These are phyloP conservation scores for Deilephila elpenor DNA, from an alignment of 2,888 invertebrate species.

Conservation along the genomic window DNA sequence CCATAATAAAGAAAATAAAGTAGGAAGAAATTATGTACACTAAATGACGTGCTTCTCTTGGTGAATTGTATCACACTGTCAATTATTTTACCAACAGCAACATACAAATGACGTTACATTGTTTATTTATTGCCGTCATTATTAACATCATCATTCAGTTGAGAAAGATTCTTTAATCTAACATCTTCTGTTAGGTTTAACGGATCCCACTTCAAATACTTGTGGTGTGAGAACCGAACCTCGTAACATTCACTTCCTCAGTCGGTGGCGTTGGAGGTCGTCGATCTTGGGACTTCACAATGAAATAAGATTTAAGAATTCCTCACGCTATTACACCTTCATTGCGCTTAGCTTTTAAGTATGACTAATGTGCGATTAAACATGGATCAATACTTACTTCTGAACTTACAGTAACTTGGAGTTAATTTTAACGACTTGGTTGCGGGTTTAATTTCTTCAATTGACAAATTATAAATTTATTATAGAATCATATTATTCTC, in stretches of 20 bases:
- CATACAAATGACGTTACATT: too few species aligned
- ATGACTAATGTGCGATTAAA: slow-evolving; percentile 21
- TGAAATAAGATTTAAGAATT: slow-evolving; percentile 21
- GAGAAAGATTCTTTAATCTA: neutral
- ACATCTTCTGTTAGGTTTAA: neutral
- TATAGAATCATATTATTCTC: too few species aligned
- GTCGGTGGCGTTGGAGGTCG: slow-evolving; percentile 5
- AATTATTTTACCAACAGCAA: too few species aligned
- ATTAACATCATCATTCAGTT: neutral
- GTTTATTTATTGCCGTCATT: too few species aligned
- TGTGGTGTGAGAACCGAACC: slow-evolving; percentile 10
- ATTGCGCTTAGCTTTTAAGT: neutral
- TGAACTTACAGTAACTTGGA: neutral
- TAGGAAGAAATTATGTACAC: too few species aligned
- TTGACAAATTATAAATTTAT: neutral
- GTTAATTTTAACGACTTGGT: neutral
- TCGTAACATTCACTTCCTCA: slow-evolving; percentile 17
- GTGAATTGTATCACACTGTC: too few species aligned
- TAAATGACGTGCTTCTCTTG: too few species aligned
- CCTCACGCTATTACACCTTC: slow-evolving; percentile 11
- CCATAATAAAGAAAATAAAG: too few species aligned
- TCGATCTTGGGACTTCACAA: slow-evolving; percentile 9
- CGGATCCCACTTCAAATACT: neutral
- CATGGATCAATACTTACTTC: slow-evolving; percentile 2
- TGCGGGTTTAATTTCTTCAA: neutral